These are phyloP conservation scores for Propithecus coquereli DNA, from an alignment of 2,113 vertebrate genomes.

Conservation along the genomic window DNA sequence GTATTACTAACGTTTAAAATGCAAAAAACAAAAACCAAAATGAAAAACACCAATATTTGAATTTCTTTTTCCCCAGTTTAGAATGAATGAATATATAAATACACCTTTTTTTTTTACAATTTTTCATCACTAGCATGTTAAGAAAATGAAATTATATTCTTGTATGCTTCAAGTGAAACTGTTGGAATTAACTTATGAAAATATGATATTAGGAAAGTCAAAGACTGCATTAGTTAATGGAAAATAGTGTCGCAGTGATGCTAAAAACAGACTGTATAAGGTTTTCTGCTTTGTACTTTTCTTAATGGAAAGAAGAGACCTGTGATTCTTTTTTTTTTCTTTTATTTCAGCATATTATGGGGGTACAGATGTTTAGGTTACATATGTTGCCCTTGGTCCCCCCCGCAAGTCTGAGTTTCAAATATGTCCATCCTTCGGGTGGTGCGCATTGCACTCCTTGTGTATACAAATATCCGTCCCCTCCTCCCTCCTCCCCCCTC, in stretches of 20 bases:
- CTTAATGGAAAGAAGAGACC: background rate
- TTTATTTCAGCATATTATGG: too few species aligned
- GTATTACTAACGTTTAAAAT: background rate
- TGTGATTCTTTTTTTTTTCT: too few species aligned
- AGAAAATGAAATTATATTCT: background rate
- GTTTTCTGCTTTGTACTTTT: background rate
- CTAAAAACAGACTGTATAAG: background rate
- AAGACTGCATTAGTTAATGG: background rate
- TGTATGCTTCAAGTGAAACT: background rate
- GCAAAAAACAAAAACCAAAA: background rate
- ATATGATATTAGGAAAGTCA: background rate
- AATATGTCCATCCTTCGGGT: too few species aligned
- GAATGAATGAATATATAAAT: background rate
- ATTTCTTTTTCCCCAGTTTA: background rate
- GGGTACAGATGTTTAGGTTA: too few species aligned
- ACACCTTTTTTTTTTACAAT: background rate
- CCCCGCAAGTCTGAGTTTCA: too few species aligned
- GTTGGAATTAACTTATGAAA: background rate
- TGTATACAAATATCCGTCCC: too few species aligned
- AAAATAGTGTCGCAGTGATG: background rate
- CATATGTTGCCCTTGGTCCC: too few species aligned
- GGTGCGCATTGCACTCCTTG: too few species aligned
- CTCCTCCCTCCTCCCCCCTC: too few species aligned
- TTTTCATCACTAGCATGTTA: background rate
- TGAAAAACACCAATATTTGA: background rate